These are phyloP conservation scores for Phrynosoma blainvillii DNA, from an alignment of 2,113 vertebrate genomes.

Conservation along the genomic window DNA sequence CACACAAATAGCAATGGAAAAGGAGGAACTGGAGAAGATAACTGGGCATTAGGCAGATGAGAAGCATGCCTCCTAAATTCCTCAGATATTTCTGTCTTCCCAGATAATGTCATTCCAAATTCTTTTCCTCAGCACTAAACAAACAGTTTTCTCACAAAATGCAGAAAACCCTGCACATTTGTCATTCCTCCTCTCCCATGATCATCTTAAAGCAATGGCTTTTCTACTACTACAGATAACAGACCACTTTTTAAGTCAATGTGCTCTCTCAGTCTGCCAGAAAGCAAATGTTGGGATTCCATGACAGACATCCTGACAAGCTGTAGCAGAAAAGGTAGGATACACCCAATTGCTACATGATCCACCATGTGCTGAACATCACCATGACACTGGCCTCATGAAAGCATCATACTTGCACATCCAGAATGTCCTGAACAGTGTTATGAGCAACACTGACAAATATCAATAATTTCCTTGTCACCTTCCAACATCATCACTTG, in stretches of 20 bases:
- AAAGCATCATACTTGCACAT: not conserved
- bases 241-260: not conserved
- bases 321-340: not conserved
- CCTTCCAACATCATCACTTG: accelerated
- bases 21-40: not conserved
- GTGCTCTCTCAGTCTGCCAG: not conserved
- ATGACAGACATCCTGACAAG: not conserved
- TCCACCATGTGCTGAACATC: not conserved
- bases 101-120: not conserved
- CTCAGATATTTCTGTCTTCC: not conserved
- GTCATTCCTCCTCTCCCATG: not conserved
- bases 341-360: not conserved
- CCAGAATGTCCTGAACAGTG: too few relatives aligned
- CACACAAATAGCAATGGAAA: not conserved
- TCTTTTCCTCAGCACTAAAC: not conserved
- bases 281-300: not conserved
- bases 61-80: not conserved
- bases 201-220: not conserved
- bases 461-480: accelerated
- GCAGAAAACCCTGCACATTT: not conserved
- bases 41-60: not conserved
- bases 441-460: not conserved
- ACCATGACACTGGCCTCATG: not conserved
- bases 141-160: not conserved
- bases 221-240: not conserved